A percentile compares a stretch with the other conserved stretches of the same genome.
phyloP scores from a whole-genome alignment of 1,140 invertebrate species.

The Trichonephila clavata region DNA sequence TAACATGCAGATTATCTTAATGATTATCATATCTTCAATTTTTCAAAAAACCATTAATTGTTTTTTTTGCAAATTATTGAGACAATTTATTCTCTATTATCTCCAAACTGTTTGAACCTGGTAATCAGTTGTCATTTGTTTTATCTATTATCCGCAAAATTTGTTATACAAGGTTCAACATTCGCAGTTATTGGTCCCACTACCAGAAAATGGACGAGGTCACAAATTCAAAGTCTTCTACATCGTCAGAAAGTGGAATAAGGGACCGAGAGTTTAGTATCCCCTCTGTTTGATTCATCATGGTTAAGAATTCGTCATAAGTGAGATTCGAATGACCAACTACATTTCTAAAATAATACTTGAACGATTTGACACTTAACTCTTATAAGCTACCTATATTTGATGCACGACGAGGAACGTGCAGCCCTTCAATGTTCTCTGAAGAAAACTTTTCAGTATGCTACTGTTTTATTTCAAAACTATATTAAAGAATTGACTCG shows the following conservation, averaged over 20 bases:
- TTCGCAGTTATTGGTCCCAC: background rate
- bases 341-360: background rate
- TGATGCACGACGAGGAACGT: too few relatives aligned
- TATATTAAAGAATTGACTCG: too few relatives aligned
- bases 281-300: background rate
- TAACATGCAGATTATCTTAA: too few relatives aligned
- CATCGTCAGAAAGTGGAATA: background rate
- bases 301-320: background rate
- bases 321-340: background rate
- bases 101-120: background rate
- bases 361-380: background rate
- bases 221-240: background rate
- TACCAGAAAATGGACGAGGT: background rate
- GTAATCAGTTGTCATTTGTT: background rate
- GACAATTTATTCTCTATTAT: too few relatives aligned
- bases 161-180: background rate
- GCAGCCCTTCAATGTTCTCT: too few relatives aligned
- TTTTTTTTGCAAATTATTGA: too few relatives aligned
- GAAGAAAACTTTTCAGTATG: too few relatives aligned
- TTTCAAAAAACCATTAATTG: too few relatives aligned
- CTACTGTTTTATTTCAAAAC: too few relatives aligned
- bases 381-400: too few relatives aligned
- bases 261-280: background rate
- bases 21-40: too few relatives aligned
- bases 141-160: background rate